These are phyloP conservation scores for Bimastos eiseni DNA, from an alignment of 2,888 invertebrate genomes.

Conservation along the genomic window DNA sequence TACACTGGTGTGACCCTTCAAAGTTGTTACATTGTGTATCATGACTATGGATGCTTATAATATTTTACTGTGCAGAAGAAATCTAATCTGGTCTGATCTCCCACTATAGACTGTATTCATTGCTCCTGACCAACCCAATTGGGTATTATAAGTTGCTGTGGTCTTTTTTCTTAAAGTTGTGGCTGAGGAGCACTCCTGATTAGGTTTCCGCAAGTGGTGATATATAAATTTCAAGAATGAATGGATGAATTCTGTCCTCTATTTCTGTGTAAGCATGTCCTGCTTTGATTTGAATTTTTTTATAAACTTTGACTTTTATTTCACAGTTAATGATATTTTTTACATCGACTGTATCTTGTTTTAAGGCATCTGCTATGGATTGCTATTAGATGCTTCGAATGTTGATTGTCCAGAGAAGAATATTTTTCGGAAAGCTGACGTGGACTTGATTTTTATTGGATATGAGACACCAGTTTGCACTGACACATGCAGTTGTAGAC, in stretches of 20 bases:
- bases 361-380: neutral
- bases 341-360: neutral
- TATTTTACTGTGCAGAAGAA: too few species aligned
- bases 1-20: neutral
- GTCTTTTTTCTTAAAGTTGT: too few species aligned
- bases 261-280: neutral
- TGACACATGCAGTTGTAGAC: too few species aligned
- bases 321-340: neutral
- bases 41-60: too few species aligned
- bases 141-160: too few species aligned
- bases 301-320: neutral
- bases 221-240: too few species aligned
- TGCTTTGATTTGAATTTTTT: neutral
- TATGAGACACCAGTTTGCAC: neutral
- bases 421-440: neutral
- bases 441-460: neutral
- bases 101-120: too few species aligned
- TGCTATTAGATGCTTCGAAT: neutral
- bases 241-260: neutral
- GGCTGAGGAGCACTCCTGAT: too few species aligned
- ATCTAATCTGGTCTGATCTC: too few species aligned
- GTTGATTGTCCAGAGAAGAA: neutral
- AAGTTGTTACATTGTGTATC: neutral
- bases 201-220: too few species aligned
- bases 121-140: too few species aligned